Conservation (phyloP, 2,113 vertebrate genomes). For the Pavo muticus region DNA sequence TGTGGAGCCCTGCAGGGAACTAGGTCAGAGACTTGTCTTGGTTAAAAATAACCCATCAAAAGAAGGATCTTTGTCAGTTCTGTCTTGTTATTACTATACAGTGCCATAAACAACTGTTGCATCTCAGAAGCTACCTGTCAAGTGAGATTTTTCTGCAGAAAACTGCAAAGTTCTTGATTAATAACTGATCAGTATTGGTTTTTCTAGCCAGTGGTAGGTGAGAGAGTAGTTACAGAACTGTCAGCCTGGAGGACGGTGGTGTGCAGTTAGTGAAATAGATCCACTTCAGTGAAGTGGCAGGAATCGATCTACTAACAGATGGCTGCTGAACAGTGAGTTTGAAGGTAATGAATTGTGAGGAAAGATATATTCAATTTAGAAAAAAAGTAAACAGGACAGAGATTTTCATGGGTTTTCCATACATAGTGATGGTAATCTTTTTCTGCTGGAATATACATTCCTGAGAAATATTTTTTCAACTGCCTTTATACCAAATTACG, state of each 20-base stretch:
- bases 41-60: conserved; percentile 58
- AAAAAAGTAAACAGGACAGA: rapidly evolving
- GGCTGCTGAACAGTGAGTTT: background rate
- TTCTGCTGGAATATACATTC: background rate
- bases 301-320: background rate
- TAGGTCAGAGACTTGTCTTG: conserved; percentile 45
- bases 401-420: background rate
- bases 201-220: background rate
- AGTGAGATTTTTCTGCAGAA: background rate
- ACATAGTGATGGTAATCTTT: background rate
- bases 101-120: background rate
- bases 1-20: background rate
- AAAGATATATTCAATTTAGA: background rate
- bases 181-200: background rate
- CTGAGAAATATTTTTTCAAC: background rate
- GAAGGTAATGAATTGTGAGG: background rate
- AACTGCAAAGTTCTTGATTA: background rate
- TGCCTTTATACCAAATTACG: background rate
- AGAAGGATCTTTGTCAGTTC: conserved; percentile 17
- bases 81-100: background rate
- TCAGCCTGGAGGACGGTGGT: background rate
- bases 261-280: background rate
- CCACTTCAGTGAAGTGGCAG: background rate
- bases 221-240: background rate
- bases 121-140: background rate